Base-by-base conservation (phyloP, 2,888 invertebrate species). In the Xiphydria camelus region DNA sequence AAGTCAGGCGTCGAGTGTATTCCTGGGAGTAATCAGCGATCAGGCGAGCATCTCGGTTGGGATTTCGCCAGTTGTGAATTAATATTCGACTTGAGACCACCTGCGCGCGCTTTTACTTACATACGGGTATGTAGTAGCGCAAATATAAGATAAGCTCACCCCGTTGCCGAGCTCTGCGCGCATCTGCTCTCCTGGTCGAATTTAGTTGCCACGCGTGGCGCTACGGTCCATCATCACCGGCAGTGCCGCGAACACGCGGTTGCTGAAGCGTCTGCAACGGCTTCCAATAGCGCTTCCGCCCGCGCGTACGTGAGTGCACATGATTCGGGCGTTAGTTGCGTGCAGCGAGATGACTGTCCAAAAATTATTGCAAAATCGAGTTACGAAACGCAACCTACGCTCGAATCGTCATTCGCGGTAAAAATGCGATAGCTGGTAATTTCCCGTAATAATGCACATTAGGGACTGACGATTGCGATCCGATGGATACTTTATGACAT, bases 161-260 rank as follows among this genome's bases (percentile, higher is more conserved):
- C 44, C 41, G 37, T 31, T 43, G 41, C 25, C 9, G 15, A 40
- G 38, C 49, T 41, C 39, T 42, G 22, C 14, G 17, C n/a, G 12
- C 4, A 32, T 41, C 48, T 59, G 54, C 35, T 47, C 34, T 42
- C 57, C 57, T 49, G 55, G 37, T 57, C 25, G 21, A 41, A 49
- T 51, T 53, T 49, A 55, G 55, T 57, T 50, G 46, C 40, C 51
- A 47, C 43, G 53, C 49, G 51, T 58, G 53, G 49, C 53, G 56
- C 49, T 47, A 53, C 47, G 43, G 41, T 50, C 42, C 20, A 39
- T 49, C 45, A 48, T 29, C 29, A 14, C 9, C 12, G 12, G 44
- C n/a, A n/a, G n/a, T n/a, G n/a, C n/a, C n/a, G n/a, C n/a, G n/a
- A n/a, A n/a, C n/a, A n/a, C n/a, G n/a, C n/a, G n/a, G n/a, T n/a